Evolutionary conservation across 2,888 invertebrate genomes (phyloP).

Genomic region (Pteria penguin): DNA sequence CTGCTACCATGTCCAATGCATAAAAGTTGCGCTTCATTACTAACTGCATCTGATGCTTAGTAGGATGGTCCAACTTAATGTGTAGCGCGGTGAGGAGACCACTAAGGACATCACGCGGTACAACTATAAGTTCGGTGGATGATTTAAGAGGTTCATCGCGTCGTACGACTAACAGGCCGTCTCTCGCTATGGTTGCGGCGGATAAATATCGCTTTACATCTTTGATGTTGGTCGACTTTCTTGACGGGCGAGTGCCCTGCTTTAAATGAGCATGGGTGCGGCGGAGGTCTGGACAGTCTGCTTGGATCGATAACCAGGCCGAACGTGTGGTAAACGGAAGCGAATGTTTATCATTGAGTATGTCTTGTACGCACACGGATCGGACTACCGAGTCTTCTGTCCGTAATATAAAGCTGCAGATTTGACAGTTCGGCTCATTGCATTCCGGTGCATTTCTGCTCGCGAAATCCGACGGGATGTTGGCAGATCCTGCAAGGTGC

Average conservation of each 20-base stretch:
- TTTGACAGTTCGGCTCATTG: too few relatives aligned
- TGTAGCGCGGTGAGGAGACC: constrained; percentile 54
- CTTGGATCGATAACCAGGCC: constrained; percentile 49
- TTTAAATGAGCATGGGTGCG: constrained; percentile 50
- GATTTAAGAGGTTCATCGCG: constrained; percentile 17
- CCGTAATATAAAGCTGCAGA: too few relatives aligned
- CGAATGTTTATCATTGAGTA: constrained; percentile 1
- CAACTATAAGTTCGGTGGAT: constrained; percentile 48
- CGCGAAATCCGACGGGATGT: constrained; percentile 37
- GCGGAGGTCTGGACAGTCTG: constrained; percentile 54
- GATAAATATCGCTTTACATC: constrained; percentile 53
- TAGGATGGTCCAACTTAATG: constrained; percentile 53
- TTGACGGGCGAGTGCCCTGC: constrained; percentile 60
- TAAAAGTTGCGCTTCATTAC: constrained; percentile 53
- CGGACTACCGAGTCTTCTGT: constrained; percentile 31
- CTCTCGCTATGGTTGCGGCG: constrained; percentile 48
- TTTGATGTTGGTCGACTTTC: constrained; percentile 53
- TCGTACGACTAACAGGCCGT: constrained; percentile 50
- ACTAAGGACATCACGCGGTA: constrained; percentile 49
- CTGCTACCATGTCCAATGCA: constrained; percentile 45
- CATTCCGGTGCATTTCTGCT: constrained; percentile 31
- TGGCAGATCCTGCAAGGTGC: constrained; percentile 20
- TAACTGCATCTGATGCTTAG: constrained; percentile 48
- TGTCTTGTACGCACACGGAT: constrained; percentile 26
- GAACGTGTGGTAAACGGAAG: constrained; percentile 53